These are phyloP conservation scores for Pyrgilauda ruficollis DNA, from an alignment of 2,113 vertebrate species.

Conservation along the genomic window DNA sequence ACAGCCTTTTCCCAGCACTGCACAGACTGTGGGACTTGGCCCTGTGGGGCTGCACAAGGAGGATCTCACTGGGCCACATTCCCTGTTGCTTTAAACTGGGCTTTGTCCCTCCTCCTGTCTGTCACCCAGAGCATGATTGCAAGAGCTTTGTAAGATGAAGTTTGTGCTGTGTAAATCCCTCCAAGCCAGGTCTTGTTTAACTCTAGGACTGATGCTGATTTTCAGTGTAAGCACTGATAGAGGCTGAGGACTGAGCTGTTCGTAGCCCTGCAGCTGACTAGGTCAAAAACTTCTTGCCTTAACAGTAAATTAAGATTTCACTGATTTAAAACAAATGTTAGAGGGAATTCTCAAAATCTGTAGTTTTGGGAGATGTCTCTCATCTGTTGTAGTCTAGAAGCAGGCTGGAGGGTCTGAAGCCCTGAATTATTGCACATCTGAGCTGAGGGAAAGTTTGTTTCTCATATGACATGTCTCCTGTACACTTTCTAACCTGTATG, in stretches of 20 bases:
- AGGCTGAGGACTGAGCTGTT: not conserved
- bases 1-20: not conserved
- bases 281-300: not conserved
- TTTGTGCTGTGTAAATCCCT: not conserved
- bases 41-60: not conserved
- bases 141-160: not conserved
- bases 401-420: not conserved
- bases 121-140: not conserved
- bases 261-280: not conserved
- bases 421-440: not conserved
- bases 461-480: not conserved
- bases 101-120: not conserved
- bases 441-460: not conserved
- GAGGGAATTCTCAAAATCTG: not conserved
- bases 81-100: not conserved
- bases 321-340: not conserved
- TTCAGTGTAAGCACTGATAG: not conserved
- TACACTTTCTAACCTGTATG: not conserved
- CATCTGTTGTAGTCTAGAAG: not conserved
- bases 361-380: not conserved
- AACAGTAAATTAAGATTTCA: not conserved
- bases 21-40: not conserved
- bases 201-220: not conserved
- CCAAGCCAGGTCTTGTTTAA: not conserved
- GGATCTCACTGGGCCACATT: accelerated